Base-by-base conservation (phyloP, 2,797 vertebrate genomes). In the Sternotherus odoratus region DNA sequence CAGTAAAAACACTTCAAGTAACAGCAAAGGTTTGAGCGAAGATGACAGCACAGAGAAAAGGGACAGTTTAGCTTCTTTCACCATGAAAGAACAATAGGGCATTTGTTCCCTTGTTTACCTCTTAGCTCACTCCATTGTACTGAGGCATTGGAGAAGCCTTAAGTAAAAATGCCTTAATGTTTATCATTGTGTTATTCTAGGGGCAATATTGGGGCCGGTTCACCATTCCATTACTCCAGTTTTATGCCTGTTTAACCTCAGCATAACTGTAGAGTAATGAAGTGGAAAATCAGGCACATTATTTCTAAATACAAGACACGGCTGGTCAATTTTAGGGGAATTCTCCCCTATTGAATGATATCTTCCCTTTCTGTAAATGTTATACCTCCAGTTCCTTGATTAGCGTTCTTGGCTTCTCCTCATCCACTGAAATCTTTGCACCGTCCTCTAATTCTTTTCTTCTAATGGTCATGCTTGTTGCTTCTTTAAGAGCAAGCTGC, bases 321-420 rank as follows among this genome's bases (percentile, higher is more conserved):
- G 81, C 51, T 79, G 83, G 56, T 50, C 92, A 91, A 46, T 77
- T 48, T 28, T 46, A 81, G 81, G 78, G 85, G 88, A 69, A 56
- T 26, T 92, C 95, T 92, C 56, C 83, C 49, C 83, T 50, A 26
- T 50, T 69, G 91, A 92, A 97, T 79, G 50, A 87, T 23, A 36
- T n/a, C 54, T 26, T 92, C 82, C 28, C 51, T 77, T 88, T 74
- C 51, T 91, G 56, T 15, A 66, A 2, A 51, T 39, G 30, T 90
- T 1, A 0, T n/a, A 51, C 48, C 39, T 69, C 5, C 36, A 69
- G 39, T n/a, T 69, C 66, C n/a, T n/a, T 53, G 80, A 87, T 78
- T 78, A 95, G 63, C 74, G 72, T 51, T 87, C 33, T 89, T 80
- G 39, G 36, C 83, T 15, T 72, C 87, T 50, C 50, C 63, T 12